phyloP scores from a whole-genome alignment of 1,140 invertebrate genomes.

The Octopus sinensis region DNA sequence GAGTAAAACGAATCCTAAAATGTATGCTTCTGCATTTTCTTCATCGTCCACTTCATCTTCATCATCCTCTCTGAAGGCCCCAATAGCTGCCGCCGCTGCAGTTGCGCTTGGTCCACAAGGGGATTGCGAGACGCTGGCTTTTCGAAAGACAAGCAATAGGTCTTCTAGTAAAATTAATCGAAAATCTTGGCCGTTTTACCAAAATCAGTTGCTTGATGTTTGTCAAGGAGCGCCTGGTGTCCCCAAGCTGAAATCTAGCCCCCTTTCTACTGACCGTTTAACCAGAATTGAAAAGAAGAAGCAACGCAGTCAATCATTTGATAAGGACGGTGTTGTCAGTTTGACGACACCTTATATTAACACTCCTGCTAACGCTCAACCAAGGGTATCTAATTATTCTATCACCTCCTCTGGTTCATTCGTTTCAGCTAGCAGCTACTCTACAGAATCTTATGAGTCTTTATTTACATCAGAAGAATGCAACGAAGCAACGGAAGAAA shows the following conservation, averaged over 20 bases:
- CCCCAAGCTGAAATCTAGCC: not conserved
- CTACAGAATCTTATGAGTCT: not conserved
- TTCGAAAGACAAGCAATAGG: not conserved
- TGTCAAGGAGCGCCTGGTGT: not conserved
- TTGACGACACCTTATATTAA: not conserved
- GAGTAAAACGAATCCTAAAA: no score
- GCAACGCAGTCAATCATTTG: not conserved
- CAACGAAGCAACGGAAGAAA: no score
- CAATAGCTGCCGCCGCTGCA: not conserved
- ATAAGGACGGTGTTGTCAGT: not conserved
- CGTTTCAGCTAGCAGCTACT: not conserved
- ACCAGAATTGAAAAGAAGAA: not conserved
- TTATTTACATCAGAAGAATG: not conserved
- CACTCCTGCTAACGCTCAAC: not conserved
- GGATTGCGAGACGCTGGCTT: not conserved
- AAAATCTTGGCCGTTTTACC: slow-evolving; percentile 1
- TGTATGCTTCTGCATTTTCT: not conserved
- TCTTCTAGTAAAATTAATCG: not conserved
- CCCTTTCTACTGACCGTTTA: not conserved
- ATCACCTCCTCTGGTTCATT: not conserved
- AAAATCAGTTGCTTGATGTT: not conserved
- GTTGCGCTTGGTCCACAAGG: not conserved
- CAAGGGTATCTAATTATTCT: not conserved
- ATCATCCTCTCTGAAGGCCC: not conserved
- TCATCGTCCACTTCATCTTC: slow-evolving; percentile 3